phyloP scores from a whole-genome alignment of 2,113 vertebrate species.

The Bombycilla garrulus region DNA sequence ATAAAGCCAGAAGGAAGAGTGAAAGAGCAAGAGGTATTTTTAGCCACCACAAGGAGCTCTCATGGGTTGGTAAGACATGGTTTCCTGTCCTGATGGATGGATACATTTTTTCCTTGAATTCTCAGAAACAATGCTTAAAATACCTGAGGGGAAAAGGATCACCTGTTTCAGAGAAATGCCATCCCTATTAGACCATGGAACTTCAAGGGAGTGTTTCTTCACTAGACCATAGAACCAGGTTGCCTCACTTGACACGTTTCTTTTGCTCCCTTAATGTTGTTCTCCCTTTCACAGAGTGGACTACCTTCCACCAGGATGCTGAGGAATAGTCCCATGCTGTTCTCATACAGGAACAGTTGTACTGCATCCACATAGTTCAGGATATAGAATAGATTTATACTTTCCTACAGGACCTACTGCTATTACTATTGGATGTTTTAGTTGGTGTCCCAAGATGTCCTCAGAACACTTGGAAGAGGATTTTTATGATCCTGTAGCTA shows the following conservation, averaged over 20 bases:
- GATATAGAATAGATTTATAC: neutral
- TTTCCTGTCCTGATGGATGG: neutral
- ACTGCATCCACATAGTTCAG: neutral
- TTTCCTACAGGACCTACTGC: neutral
- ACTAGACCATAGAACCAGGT: neutral
- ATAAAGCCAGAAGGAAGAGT: neutral
- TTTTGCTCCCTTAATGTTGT: neutral
- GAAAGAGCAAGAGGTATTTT: neutral
- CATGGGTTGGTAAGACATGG: neutral
- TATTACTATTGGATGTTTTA: neutral
- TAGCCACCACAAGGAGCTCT: neutral
- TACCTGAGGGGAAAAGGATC: neutral
- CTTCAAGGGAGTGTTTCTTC: neutral
- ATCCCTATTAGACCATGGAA: neutral
- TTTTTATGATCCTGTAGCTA: neutral
- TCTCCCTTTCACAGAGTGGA: neutral
- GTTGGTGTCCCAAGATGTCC: neutral
- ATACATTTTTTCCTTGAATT: neutral
- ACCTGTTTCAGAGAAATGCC: neutral
- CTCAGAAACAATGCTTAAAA: neutral
- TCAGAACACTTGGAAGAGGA: neutral
- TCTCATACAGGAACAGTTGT: neutral
- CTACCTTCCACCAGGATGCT: neutral
- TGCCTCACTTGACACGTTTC: neutral
- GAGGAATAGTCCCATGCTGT: neutral